These are phyloP conservation scores for Chloroceryle aenea DNA, from an alignment of 2,113 vertebrate genomes.

Conservation along the genomic window DNA sequence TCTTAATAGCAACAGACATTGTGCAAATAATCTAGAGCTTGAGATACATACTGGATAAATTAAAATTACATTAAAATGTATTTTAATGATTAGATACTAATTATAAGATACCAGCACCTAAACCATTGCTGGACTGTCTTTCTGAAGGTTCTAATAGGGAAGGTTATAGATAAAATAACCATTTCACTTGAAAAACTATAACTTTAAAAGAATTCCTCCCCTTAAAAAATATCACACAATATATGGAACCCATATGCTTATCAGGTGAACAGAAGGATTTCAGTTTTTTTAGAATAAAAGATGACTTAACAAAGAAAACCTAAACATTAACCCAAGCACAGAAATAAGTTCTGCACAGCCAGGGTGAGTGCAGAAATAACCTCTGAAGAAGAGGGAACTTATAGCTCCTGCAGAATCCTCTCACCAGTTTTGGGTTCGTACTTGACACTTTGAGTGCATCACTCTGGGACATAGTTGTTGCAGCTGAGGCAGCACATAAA, in stretches of 20 bases:
- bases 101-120: background rate
- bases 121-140: background rate
- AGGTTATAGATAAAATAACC: background rate
- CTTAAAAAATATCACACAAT: background rate
- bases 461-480: background rate
- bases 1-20: background rate
- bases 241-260: background rate
- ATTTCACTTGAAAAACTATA: background rate
- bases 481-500: background rate
- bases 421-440: background rate
- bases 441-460: background rate
- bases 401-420: background rate
- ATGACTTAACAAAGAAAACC: conserved; percentile 14
- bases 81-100: background rate
- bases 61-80: background rate
- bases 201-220: background rate
- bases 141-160: background rate
- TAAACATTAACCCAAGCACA: conserved; percentile 3
- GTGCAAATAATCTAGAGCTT: background rate
- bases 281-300: background rate
- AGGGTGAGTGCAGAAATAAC: background rate
- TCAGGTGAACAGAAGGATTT: background rate
- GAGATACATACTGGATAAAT: background rate
- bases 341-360: conserved; percentile 23
- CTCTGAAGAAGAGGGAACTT: conserved; percentile 9